Evolutionary conservation across 2,888 invertebrate genomes (phyloP).

Genomic region (Cephus rjabovi): DNA sequence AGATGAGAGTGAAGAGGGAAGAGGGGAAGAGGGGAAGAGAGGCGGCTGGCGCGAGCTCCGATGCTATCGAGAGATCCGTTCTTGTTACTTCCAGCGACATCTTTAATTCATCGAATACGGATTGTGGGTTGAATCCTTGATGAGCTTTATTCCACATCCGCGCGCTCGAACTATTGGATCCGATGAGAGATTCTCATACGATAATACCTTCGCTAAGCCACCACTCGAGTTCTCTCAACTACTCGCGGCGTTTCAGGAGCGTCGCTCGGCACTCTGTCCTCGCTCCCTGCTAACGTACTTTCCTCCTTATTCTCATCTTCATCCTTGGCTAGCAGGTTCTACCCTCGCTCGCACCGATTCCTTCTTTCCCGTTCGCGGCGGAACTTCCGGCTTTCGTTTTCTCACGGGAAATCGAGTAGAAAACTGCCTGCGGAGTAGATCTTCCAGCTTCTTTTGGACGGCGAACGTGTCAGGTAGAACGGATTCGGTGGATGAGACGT

Average conservation of each 20-base stretch:
- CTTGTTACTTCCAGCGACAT: conserved; percentile 64
- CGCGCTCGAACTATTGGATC: conserved; percentile 62
- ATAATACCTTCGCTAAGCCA: conserved; percentile 58
- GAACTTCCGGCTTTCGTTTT: conserved; percentile 40
- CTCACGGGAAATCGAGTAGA: conserved; percentile 60
- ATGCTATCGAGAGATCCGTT: conserved; percentile 51
- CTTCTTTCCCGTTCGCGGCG: background rate
- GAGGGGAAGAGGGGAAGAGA: background rate
- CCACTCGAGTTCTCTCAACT: conserved; percentile 35
- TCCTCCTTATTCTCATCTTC: conserved; percentile 20
- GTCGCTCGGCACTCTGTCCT: conserved; percentile 24
- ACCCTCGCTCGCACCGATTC: conserved; percentile 14
- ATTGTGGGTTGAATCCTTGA: conserved; percentile 64
- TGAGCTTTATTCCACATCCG: conserved; percentile 65
- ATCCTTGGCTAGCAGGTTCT: background rate
- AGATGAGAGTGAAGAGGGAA: conserved; percentile 27
- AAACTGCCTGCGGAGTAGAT: conserved; percentile 56
- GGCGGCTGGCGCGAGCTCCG: conserved; percentile 11
- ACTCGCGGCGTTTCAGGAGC: conserved; percentile 11
- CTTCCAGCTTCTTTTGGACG: conserved; percentile 15
- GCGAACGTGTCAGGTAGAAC: too few species aligned
- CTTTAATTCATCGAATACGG: conserved; percentile 67
- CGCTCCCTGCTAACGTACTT: conserved; percentile 8
- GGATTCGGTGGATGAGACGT: too few species aligned
- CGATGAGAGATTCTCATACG: conserved; percentile 61